These are phyloP conservation scores for Tiaroga cobitis DNA, from an alignment of 2,797 vertebrate species.

Conservation along the genomic window DNA sequence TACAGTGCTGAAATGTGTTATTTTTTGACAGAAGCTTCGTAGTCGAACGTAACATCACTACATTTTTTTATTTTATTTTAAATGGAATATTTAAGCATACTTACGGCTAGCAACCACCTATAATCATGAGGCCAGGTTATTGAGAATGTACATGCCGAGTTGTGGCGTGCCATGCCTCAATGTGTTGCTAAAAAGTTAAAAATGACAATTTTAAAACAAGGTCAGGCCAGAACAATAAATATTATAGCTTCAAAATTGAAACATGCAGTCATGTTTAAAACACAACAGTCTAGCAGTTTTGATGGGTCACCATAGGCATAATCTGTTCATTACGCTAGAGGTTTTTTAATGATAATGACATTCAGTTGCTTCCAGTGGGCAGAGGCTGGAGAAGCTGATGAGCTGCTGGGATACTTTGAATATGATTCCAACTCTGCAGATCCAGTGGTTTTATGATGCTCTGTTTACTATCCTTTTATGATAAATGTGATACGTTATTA, in stretches of 20 bases:
- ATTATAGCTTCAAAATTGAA: neutral
- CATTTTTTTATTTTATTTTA: no score
- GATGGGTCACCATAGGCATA: neutral
- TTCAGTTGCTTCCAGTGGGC: neutral
- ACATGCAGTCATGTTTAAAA: neutral
- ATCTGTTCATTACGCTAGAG: constrained; percentile 1
- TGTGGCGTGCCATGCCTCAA: neutral
- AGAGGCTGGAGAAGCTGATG: neutral
- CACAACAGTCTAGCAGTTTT: neutral
- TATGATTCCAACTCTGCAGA: neutral
- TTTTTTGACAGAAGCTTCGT: no score
- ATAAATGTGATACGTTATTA: constrained; percentile 16
- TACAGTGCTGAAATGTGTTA: no score
- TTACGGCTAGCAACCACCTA: neutral
- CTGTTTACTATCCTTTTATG: neutral
- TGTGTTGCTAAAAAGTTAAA: neutral
- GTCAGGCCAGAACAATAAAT: neutral
- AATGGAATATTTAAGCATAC: no score
- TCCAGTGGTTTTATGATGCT: neutral
- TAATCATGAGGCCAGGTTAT: neutral
- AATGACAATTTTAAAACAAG: neutral
- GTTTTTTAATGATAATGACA: neutral
- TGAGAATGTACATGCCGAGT: neutral
- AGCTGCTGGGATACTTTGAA: neutral
- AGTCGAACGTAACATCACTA: no score